Conservation (phyloP, 1,140 invertebrate species). For the Stegodyphus dumicola region DNA sequence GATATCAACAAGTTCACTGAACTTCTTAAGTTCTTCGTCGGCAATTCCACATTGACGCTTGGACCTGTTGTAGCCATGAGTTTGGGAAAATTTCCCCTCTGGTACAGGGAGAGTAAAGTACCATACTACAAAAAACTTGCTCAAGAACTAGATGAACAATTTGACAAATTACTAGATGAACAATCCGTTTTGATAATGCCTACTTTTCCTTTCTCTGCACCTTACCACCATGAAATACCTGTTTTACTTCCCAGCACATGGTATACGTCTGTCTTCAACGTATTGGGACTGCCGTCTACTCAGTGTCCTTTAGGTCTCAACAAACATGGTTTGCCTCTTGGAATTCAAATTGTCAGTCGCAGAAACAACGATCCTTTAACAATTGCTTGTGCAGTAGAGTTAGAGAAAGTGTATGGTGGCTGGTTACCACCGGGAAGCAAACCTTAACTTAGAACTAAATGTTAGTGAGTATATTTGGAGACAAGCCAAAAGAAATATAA, state of each 20-base stretch:
- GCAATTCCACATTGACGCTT: neutral
- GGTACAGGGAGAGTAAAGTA: neutral
- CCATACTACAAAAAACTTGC: neutral
- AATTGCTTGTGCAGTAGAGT: conserved; percentile 65
- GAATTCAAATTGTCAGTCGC: conserved; percentile 68
- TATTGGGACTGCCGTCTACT: conserved; percentile 69
- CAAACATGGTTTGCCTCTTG: conserved; percentile 70
- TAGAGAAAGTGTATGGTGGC: conserved; percentile 65
- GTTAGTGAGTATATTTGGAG: too few species aligned
- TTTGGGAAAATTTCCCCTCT: neutral
- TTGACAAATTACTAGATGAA: conserved; percentile 77
- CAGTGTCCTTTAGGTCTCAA: conserved; percentile 68
- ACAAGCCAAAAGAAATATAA: too few species aligned
- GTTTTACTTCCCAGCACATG: conserved; percentile 86
- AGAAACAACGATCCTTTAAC: conserved; percentile 65
- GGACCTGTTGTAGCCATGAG: neutral
- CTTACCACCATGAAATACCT: conserved; percentile 84
- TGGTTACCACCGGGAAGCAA: conserved; percentile 63
- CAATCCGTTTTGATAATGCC: conserved; percentile 77
- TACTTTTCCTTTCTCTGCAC: conserved; percentile 81
- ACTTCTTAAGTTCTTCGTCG: neutral
- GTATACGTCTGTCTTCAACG: conserved; percentile 75
- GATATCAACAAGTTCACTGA: neutral
- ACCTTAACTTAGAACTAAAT: too few species aligned
- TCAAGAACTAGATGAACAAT: conserved; percentile 64